Evolutionary conservation across 2,113 vertebrate species (phyloP).

Genomic region (Paramisgurnus dabryanus): DNA sequence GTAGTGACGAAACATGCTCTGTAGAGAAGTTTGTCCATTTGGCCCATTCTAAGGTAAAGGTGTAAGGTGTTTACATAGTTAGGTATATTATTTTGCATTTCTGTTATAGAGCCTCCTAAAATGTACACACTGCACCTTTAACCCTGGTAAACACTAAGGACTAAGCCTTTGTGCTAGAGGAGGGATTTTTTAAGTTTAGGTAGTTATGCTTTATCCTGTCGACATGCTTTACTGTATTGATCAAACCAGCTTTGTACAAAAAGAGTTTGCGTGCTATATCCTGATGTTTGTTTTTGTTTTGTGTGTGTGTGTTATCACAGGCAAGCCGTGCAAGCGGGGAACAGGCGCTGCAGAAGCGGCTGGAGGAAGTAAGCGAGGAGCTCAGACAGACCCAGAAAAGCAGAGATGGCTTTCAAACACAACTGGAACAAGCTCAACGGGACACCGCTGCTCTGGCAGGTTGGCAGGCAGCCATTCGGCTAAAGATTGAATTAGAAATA

Average conservation of each 20-base stretch:
- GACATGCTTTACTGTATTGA: too few relatives aligned
- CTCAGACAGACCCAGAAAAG: constrained; percentile 81
- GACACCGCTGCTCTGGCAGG: constrained; percentile 80
- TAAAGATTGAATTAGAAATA: too few relatives aligned
- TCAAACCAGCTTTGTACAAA: not conserved
- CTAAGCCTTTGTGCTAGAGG: too few relatives aligned
- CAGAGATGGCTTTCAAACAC: constrained; percentile 77
- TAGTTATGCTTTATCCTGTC: not conserved
- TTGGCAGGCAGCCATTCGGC: constrained; percentile 43
- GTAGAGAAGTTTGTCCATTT: too few relatives aligned
- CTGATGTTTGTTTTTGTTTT: not conserved
- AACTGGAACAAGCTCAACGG: constrained; percentile 79
- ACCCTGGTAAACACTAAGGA: too few relatives aligned
- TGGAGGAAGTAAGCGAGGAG: constrained; percentile 87
- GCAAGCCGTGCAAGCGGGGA: constrained; percentile 78
- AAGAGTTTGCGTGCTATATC: not conserved
- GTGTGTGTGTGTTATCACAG: constrained; percentile 68
- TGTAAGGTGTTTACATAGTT: too few relatives aligned
- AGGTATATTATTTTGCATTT: too few relatives aligned
- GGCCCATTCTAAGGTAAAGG: too few relatives aligned
- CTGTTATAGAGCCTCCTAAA: too few relatives aligned
- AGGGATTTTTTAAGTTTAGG: too few relatives aligned
- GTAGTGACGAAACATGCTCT: too few relatives aligned
- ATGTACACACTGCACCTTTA: too few relatives aligned
- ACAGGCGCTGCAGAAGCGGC: constrained; percentile 79